A percentile compares a stretch with the other conserved stretches of the same genome.
Conservation (phyloP, 2,797 vertebrate genomes). For the Urosaurus nigricauda region DNA sequence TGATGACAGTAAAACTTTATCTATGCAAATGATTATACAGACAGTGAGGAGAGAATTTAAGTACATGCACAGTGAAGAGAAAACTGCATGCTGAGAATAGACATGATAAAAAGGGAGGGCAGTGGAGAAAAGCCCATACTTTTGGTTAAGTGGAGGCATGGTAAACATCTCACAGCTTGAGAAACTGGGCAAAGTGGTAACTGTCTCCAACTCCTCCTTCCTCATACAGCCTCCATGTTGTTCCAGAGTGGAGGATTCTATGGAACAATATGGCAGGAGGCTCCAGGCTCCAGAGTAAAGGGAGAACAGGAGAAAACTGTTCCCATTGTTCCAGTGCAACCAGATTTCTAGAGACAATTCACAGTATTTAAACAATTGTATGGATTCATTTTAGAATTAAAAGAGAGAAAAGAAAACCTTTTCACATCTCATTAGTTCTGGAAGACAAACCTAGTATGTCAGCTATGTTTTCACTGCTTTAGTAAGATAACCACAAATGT, state of each 20-base stretch:
- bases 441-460: not conserved
- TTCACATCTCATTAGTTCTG: not conserved
- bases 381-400: not conserved
- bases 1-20: no score
- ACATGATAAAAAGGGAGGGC: not conserved
- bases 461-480: not conserved
- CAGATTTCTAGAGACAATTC: not conserved
- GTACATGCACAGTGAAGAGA: not conserved
- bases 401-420: not conserved
- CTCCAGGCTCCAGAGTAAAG: not conserved
- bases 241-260: not conserved
- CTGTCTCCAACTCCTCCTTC: not conserved
- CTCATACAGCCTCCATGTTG: not conserved
- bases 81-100: not conserved
- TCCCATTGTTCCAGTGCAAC: not conserved
- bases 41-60: not conserved
- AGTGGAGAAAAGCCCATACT: not conserved
- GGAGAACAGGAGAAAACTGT: not conserved
- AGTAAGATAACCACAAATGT: not conserved
- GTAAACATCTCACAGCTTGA: not conserved
- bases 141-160: not conserved
- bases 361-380: not conserved
- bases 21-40: no score
- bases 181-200: not conserved
- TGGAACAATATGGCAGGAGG: not conserved